These are phyloP conservation scores for Hedya salicella DNA, from an alignment of 2,888 invertebrate genomes.

Conservation along the genomic window DNA sequence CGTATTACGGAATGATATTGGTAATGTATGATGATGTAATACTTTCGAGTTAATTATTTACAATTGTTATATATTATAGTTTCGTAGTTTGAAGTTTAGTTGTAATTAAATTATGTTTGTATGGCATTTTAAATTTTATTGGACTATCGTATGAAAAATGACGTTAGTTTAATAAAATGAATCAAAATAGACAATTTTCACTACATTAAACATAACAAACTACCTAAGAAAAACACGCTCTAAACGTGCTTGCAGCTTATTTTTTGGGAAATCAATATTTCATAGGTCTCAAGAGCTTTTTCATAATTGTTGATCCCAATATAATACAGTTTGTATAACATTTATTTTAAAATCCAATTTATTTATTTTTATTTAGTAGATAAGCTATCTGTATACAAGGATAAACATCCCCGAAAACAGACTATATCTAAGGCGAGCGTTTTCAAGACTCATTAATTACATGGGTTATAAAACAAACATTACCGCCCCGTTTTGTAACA, in stretches of 20 bases:
- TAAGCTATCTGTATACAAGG: not conserved
- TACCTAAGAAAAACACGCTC: too few species aligned
- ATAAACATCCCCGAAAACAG: not conserved
- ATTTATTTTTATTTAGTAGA: too few species aligned
- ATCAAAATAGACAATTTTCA: too few species aligned
- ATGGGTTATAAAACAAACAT: slow-evolving; percentile 17
- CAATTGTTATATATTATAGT: slow-evolving; percentile 5
- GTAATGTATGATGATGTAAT: not conserved
- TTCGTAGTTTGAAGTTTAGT: not conserved
- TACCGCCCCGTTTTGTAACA: slow-evolving; percentile 9
- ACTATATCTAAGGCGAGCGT: not conserved
- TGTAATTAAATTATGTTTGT: not conserved
- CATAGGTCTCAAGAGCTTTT: too few species aligned
- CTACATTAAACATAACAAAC: too few species aligned
- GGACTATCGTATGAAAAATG: too few species aligned
- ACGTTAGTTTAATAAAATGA: too few species aligned
- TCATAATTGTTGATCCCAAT: too few species aligned
- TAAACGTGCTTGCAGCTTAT: too few species aligned
- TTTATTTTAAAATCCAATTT: not conserved
- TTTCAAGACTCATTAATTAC: slow-evolving; percentile 24
- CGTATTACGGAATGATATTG: slow-evolving; percentile 48
- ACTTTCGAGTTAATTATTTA: not conserved
- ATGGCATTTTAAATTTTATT: not conserved
- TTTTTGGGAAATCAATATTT: too few species aligned
- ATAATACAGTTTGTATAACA: not conserved